Percentiles rank a stretch among this genome's conserved stretches.
Evolutionary conservation across 2,888 invertebrate genomes (phyloP).

Genomic region (Netelia virgata): DNA sequence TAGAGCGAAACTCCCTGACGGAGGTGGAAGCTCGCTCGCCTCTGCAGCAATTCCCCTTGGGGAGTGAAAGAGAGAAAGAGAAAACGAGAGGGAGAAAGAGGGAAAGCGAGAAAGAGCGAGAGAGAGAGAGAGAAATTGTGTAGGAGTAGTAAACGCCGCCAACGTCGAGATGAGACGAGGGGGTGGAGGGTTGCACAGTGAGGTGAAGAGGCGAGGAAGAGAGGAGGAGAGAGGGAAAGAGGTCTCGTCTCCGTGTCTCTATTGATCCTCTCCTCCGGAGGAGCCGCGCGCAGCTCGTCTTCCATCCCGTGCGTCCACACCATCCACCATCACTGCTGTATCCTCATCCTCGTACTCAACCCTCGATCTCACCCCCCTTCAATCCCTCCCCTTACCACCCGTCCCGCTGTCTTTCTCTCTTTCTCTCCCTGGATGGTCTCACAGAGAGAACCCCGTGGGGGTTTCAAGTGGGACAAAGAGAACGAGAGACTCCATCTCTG

Average conservation of each 20-base stretch:
- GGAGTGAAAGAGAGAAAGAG: slow-evolving; percentile 67
- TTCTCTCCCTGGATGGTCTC: slow-evolving; percentile 54
- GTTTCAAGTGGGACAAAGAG: slow-evolving; percentile 65
- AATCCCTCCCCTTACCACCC: slow-evolving; percentile 19
- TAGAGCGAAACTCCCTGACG: slow-evolving; percentile 58
- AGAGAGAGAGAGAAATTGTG: slow-evolving; percentile 37
- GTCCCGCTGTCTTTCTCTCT: slow-evolving; percentile 50
- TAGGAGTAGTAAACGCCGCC: slow-evolving; percentile 51
- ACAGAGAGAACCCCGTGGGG: slow-evolving; percentile 51
- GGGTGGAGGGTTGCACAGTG: slow-evolving; percentile 56
- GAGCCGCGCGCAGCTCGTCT: slow-evolving; percentile 84
- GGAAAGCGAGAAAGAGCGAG: slow-evolving; percentile 64
- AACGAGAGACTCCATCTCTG: slow-evolving; percentile 60
- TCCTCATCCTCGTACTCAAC: slow-evolving; percentile 79
- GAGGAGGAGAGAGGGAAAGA: slow-evolving; percentile 77
- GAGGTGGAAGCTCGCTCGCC: slow-evolving; percentile 59
- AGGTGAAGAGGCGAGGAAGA: slow-evolving; percentile 64
- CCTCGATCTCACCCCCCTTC: slow-evolving; percentile 59
- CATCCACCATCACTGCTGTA: slow-evolving; percentile 71
- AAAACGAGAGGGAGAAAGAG: slow-evolving; percentile 60
- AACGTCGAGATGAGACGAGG: slow-evolving; percentile 51
- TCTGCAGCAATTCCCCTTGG: slow-evolving; percentile 31
- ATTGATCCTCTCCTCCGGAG: slow-evolving; percentile 84
- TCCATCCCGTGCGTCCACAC: slow-evolving; percentile 77
- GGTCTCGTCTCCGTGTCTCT: slow-evolving; percentile 85